Percentiles rank a stretch among this genome's conserved stretches.
phyloP scores from a whole-genome alignment of 2,797 vertebrate genomes.

The Fundulus diaphanus region DNA sequence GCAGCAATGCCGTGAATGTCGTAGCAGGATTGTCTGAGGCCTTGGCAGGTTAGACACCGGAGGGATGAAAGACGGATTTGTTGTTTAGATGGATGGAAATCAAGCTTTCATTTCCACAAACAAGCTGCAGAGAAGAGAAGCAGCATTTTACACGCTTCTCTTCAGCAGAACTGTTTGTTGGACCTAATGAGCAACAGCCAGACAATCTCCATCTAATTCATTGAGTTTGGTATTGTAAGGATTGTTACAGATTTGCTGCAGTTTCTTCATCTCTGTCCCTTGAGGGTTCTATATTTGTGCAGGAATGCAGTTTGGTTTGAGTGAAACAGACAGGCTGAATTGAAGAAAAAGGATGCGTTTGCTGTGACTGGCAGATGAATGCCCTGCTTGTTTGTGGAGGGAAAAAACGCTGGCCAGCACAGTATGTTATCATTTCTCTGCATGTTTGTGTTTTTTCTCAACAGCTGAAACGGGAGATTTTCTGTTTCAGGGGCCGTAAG shows the following conservation, averaged over 20 bases:
- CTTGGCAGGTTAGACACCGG: constrained; percentile 39
- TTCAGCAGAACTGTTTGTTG: constrained; percentile 4
- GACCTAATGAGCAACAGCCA: constrained; percentile 21
- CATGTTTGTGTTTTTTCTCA: constrained; percentile 56
- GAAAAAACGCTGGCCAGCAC: constrained; percentile 43
- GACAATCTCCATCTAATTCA: constrained; percentile 25
- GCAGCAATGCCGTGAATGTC: constrained; percentile 50
- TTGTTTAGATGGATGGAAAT: constrained; percentile 40
- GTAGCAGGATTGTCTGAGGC: constrained; percentile 42
- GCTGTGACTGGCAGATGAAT: constrained; percentile 70
- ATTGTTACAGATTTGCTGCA: constrained; percentile 34
- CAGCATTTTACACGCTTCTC: neutral
- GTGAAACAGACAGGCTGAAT: constrained; percentile 63
- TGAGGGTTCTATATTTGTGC: constrained; percentile 37
- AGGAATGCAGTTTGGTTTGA: constrained; percentile 37
- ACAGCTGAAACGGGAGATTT: constrained; percentile 49
- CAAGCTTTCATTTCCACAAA: constrained; percentile 7
- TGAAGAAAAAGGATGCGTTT: constrained; percentile 60
- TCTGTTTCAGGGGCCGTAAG: constrained; percentile 55
- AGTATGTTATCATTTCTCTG: constrained; percentile 53
- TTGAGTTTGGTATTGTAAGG: constrained; percentile 31
- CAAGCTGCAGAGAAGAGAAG: constrained; percentile 4
- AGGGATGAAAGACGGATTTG: constrained; percentile 28
- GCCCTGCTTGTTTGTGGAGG: constrained; percentile 34
- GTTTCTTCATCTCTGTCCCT: constrained; percentile 44